Conservation (phyloP, 2,113 vertebrate genomes). For the Struthio camelus region DNA sequence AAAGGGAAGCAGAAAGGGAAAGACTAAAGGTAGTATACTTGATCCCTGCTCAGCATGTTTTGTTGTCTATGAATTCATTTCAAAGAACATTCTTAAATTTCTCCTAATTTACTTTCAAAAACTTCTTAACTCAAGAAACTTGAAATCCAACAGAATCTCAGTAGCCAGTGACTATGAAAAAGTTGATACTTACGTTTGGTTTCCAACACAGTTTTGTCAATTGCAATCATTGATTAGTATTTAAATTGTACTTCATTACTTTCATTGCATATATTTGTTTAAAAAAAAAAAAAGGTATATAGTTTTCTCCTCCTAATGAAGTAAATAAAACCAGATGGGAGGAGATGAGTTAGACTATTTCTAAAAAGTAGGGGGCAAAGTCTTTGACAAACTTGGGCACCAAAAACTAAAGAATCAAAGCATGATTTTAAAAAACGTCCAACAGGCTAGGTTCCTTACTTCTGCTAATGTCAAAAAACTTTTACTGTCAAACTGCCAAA, state of each 20-base stretch:
- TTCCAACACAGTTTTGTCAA: not conserved
- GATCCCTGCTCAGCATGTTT: not conserved
- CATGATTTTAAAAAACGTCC: not conserved
- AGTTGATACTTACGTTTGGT: not conserved
- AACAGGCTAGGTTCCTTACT: not conserved
- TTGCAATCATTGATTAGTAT: not conserved
- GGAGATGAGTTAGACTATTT: not conserved
- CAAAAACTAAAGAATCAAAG: not conserved
- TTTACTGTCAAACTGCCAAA: constrained; percentile 15
- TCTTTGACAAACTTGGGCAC: not conserved
- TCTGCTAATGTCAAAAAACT: not conserved
- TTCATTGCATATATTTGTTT: not conserved
- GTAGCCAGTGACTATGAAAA: not conserved
- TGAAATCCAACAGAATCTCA: not conserved
- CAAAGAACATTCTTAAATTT: not conserved
- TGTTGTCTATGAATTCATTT: not conserved
- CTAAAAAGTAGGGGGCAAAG: not conserved
- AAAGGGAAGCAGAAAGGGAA: not conserved
- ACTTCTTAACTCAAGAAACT: not conserved
- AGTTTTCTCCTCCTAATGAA: not conserved
- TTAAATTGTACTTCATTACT: not conserved
- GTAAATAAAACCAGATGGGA: not conserved
- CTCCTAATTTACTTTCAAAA: not conserved
- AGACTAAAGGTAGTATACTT: not conserved
- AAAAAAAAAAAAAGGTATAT: not conserved